Percentiles rank a stretch among this genome's conserved stretches.
phyloP scores from a whole-genome alignment of 2,113 vertebrate genomes.

The Solea solea region DNA sequence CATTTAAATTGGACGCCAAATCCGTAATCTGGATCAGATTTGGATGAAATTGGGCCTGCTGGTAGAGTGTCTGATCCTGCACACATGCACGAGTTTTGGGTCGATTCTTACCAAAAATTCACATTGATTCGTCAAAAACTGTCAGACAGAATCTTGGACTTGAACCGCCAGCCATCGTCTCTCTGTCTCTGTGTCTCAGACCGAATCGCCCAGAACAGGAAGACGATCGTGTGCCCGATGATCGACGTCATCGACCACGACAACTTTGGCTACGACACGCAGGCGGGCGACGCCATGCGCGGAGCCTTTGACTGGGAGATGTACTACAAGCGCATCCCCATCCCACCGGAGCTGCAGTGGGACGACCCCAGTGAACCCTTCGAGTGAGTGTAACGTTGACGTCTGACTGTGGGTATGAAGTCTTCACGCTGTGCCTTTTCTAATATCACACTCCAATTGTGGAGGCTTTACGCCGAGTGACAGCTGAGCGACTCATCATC shows the following conservation, averaged over 20 bases:
- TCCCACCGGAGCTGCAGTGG: slow-evolving; percentile 91
- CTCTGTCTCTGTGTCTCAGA: slow-evolving; percentile 76
- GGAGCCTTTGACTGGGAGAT: slow-evolving; percentile 99
- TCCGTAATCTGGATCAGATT: too few relatives aligned
- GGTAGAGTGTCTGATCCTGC: too few relatives aligned
- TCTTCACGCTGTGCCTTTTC: background rate
- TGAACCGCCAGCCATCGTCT: too few relatives aligned
- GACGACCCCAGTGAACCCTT: slow-evolving; percentile 94
- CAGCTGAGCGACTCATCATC: too few relatives aligned
- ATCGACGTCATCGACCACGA: slow-evolving; percentile 98
- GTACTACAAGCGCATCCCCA: slow-evolving; percentile 98
- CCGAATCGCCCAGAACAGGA: slow-evolving; percentile 94
- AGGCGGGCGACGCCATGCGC: slow-evolving; percentile 96
- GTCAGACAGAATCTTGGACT: too few relatives aligned
- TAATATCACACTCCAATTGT: background rate
- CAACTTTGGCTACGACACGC: slow-evolving; percentile 95
- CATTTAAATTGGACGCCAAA: too few relatives aligned
- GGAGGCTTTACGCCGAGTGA: background rate
- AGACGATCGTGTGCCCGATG: slow-evolving; percentile 96
- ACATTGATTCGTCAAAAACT: too few relatives aligned
- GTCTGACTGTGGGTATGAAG: too few relatives aligned
- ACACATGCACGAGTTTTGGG: too few relatives aligned
- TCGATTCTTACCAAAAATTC: too few relatives aligned
- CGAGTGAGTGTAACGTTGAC: slow-evolving; percentile 87
- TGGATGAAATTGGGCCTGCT: too few relatives aligned